Evolutionary conservation across 2,888 invertebrate species (phyloP), one percentile per base, ranked within the genome.

Genomic region (Azorinus chamasolen): DNA sequence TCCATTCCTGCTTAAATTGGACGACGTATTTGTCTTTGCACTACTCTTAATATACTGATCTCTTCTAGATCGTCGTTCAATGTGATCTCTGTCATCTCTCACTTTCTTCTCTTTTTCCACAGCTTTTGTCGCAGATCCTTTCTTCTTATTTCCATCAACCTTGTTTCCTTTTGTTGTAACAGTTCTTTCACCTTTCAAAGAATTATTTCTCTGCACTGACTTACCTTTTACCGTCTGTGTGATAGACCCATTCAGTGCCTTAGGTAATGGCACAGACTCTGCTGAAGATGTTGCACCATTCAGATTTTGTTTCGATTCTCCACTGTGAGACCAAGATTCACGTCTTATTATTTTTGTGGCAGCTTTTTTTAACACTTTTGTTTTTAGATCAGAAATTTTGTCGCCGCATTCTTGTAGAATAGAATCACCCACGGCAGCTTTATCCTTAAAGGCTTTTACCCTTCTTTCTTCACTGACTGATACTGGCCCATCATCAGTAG

Each of bases 281-380:
- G 10, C 32, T 32, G 32, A 32, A 6, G 32, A 6, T 32, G 32
- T 4, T 4, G 32, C 4, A 32, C 32, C 10, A 32, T 32, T 32
- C 10, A 6, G 32, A 6, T 10, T 32, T 32, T 32, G 32, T 32
- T 4, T 4, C 4, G 32, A 32, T 6, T 32, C 32, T 6, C 32
- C 32, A 32, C 53, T 43, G 5, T 50, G 62, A 18, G 65, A 41
- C 80, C 80, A 80, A 24, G 51, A 63, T 22, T 80, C 80, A 46
- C 87, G 70, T 32, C 72, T 63, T 32, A 88, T 88, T 1, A 88
- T 70, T 16, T 82, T 79, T 16, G 84, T 77, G 71, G 85, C 83
- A 14, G 79, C 84, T 73, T 84, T 88, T 65, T 88, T 75, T 43
- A 88, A 63, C 24, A 88, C 84, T 62, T 85, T 86, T 8, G 76